Conservation (phyloP, 2,888 invertebrate species). For the Seladonia tumulorum region DNA sequence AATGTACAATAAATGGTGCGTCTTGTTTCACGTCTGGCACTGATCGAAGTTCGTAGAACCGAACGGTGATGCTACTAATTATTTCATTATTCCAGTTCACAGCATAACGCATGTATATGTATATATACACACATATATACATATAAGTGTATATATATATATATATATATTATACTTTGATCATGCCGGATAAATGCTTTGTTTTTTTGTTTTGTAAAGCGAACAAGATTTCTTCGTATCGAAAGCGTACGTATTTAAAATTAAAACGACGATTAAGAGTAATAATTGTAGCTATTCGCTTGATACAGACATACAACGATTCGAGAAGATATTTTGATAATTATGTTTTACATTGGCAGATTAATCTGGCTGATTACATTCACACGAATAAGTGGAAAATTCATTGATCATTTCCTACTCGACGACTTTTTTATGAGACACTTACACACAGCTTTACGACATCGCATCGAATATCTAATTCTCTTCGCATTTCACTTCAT, state of each 20-base stretch:
- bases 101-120: neutral
- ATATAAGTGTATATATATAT: neutral
- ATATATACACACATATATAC: neutral
- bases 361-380: slow-evolving; percentile 64
- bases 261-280: slow-evolving; percentile 10
- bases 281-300: slow-evolving; percentile 6
- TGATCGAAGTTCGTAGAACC: slow-evolving; percentile 5
- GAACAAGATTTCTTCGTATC: slow-evolving; percentile 50
- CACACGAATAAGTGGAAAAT: slow-evolving; percentile 29
- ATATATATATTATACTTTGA: neutral
- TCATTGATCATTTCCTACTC: slow-evolving; percentile 45
- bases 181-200: slow-evolving; percentile 4
- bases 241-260: slow-evolving; percentile 17
- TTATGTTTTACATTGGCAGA: slow-evolving; percentile 29
- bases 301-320: slow-evolving; percentile 30
- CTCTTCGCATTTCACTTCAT: slow-evolving; percentile 68
- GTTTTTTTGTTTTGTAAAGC: slow-evolving; percentile 42
- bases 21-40: slow-evolving; percentile 37
- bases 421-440: slow-evolving; percentile 62
- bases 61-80: slow-evolving; percentile 14
- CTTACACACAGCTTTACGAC: slow-evolving; percentile 63
- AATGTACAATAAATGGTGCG: slow-evolving; percentile 43
- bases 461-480: slow-evolving; percentile 66
- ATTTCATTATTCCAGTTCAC: slow-evolving; percentile 13
- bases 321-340: slow-evolving; percentile 26